Conservation (phyloP, 2,113 vertebrate species). For the Grallaria varia region DNA sequence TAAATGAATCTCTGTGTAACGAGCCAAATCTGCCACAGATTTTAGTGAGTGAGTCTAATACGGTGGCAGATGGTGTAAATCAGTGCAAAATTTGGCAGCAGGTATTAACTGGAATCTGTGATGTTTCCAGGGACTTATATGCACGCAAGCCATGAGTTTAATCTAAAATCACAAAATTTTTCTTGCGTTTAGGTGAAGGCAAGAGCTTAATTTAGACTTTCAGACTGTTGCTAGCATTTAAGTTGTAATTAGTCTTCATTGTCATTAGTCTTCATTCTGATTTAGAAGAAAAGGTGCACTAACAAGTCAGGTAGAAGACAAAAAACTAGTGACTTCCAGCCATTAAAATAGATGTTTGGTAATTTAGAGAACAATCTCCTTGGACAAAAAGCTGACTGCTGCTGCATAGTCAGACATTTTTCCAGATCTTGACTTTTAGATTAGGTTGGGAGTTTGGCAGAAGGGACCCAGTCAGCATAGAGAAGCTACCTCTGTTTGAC, state of each 20-base stretch:
- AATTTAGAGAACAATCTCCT: not conserved
- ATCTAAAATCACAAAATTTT: not conserved
- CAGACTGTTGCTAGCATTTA: not conserved
- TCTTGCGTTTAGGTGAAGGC: not conserved
- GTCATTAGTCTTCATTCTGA: not conserved
- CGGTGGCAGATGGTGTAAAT: constrained; percentile 46
- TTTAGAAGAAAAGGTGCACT: not conserved
- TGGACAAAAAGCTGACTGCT: not conserved
- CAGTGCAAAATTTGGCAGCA: constrained; percentile 20
- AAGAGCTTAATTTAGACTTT: not conserved
- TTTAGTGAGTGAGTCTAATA: constrained; percentile 10
- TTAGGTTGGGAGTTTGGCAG: not conserved
- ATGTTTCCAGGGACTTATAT: not conserved
- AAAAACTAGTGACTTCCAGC: not conserved
- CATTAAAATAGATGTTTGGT: not conserved
- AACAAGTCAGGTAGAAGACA: not conserved
- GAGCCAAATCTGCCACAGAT: constrained; percentile 20
- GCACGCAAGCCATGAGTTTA: not conserved
- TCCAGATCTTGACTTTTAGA: not conserved
- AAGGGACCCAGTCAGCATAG: not conserved
- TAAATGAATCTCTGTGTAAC: not conserved
- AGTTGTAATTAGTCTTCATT: not conserved
- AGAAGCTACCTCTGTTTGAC: not conserved
- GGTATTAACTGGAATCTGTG: not conserved
- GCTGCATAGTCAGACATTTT: not conserved